Evolutionary conservation across 1,140 invertebrate genomes (phyloP).

Genomic region (Lerema accius): DNA sequence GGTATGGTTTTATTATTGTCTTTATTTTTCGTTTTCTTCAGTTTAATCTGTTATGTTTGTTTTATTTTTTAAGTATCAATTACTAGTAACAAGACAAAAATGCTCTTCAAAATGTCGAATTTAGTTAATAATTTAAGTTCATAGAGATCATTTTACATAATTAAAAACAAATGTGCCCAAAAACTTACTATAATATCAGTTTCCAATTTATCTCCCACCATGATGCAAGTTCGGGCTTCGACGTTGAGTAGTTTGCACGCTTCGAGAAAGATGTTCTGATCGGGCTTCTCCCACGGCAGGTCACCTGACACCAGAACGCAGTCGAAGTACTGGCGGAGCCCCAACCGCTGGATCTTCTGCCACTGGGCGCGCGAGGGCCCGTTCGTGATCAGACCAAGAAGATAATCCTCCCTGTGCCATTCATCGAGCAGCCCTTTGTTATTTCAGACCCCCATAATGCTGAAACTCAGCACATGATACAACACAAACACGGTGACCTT

Average conservation of each 20-base stretch:
- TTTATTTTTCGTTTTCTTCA: too few species aligned
- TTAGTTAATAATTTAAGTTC: too few species aligned
- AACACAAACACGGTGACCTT: constrained; percentile 53
- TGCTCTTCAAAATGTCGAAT: too few species aligned
- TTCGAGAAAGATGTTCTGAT: constrained; percentile 89
- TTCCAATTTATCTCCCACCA: constrained; percentile 94
- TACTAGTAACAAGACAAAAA: too few species aligned
- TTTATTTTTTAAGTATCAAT: too few species aligned
- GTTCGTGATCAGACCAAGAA: constrained; percentile 91
- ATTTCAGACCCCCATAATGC: constrained; percentile 60
- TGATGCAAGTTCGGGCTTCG: constrained; percentile 88
- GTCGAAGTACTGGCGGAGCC: constrained; percentile 89
- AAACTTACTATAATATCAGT: constrained; percentile 88
- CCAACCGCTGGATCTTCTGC: constrained; percentile 90
- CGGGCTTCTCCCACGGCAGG: constrained; percentile 92
- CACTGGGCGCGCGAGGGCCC: constrained; percentile 92
- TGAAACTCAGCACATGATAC: constrained; percentile 72
- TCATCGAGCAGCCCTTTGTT: constrained; percentile 67
- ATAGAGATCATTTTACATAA: too few species aligned
- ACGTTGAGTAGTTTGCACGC: constrained; percentile 90
- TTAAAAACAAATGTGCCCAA: too few species aligned
- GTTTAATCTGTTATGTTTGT: too few species aligned
- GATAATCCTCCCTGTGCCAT: constrained; percentile 85
- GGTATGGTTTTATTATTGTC: too few species aligned
- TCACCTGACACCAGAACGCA: constrained; percentile 91